Evolutionary conservation across 2,797 vertebrate genomes (phyloP), one percentile per base, ranked within the genome.

Genomic region (Acrossocheilus fasciatus): DNA sequence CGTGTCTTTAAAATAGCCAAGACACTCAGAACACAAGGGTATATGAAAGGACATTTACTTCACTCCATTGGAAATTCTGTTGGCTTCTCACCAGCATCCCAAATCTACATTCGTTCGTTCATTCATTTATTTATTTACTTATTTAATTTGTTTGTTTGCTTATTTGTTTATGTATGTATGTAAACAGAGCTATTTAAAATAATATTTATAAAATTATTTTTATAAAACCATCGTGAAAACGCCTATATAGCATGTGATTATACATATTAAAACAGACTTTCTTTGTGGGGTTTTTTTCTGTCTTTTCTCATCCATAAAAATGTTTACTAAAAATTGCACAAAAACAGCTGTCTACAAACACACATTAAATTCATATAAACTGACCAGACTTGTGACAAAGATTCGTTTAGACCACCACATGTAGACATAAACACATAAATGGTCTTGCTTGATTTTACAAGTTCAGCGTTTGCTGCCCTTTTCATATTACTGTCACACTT

Each of bases 391-490:
- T 87, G 75, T 81, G 69, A 77, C 52, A 78, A 74, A 50, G 5
- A 52, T 70, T 81, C 30, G 41, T 85, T 82, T 87, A 54, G 68
- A 82, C 72, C 15, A 14, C 72, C 15, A 14, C 68, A 18, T 9
- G 54, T 34, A 90, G 69, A 76, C 68, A 66, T 88, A 88, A 90
- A 90, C 75, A 57, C 36, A 47, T 54, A 57, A 83, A 81, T 81
- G 74, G 83, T 26, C 80, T 41, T 75, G 81, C n/a, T 78, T 83
- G 82, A 87, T 83, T 80, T 78, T 70, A 85, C 50, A 62, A 45
- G 76, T 15, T 39, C 4, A 57, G 23, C 43, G 47, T 83, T 83
- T 68, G 54, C 43, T 41, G 62, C 36, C 54, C 36, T 39, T 62
- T 64, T 54, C 3, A 8, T 43, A 59, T 80, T 83, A 47, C 23